Evolutionary conservation across 2,797 vertebrate species (phyloP).

Genomic region (Gadopsis bispinosus): DNA sequence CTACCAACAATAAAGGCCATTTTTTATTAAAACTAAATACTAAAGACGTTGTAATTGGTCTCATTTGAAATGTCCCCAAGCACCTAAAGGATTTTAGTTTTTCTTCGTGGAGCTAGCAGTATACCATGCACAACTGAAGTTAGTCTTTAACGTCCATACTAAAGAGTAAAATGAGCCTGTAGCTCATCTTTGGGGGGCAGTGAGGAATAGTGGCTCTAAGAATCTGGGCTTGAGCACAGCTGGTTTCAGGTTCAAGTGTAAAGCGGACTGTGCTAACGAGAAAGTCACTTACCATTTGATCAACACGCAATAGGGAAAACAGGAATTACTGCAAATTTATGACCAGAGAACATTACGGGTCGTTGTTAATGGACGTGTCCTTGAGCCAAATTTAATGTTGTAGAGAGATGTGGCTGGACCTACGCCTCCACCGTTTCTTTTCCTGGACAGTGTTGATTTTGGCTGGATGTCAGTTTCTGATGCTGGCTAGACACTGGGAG

Average conservation of each 20-base stretch:
- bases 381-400: constrained; percentile 59
- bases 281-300: constrained; percentile 72
- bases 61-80: constrained; percentile 74
- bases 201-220: constrained; percentile 55
- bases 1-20: constrained; percentile 72
- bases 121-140: constrained; percentile 41
- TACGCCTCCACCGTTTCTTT: constrained; percentile 50
- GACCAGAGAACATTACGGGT: constrained; percentile 60
- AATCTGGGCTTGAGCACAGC: constrained; percentile 71
- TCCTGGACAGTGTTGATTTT: constrained; percentile 76
- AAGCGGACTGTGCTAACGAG: constrained; percentile 65
- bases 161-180: constrained; percentile 79
- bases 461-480: constrained; percentile 64
- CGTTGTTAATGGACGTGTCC: constrained; percentile 62
- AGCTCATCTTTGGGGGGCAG: constrained; percentile 73
- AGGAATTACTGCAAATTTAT: constrained; percentile 69
- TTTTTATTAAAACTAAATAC: constrained; percentile 79
- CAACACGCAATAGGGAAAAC: constrained; percentile 61
- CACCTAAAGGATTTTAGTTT: constrained; percentile 62
- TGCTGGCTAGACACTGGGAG: constrained; percentile 70
- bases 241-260: constrained; percentile 75
- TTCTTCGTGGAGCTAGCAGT: constrained; percentile 46
- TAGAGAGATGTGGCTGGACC: constrained; percentile 61
- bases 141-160: constrained; percentile 76
- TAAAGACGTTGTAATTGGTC: constrained; percentile 75